Conservation (phyloP, 2,888 invertebrate species). For the Chrysolina oricalcia region DNA sequence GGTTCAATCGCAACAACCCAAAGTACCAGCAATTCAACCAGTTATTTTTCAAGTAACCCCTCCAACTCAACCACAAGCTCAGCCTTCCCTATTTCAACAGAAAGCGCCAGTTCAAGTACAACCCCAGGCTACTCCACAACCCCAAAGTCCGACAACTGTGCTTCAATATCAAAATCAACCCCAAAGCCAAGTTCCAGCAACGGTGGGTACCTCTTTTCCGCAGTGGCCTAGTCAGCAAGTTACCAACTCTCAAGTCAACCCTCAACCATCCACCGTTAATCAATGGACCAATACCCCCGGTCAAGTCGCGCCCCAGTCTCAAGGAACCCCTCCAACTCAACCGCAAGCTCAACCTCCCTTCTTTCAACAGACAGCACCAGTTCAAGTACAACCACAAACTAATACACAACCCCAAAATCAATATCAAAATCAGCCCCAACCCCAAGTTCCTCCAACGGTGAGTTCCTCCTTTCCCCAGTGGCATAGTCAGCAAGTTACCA, state of each 20-base stretch:
- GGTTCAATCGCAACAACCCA: background rate
- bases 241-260: background rate
- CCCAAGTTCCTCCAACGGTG: background rate
- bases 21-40: too few species aligned
- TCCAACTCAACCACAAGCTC: too few species aligned
- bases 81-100: too few species aligned
- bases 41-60: too few species aligned
- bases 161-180: background rate
- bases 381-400: too few species aligned
- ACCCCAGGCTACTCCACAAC: too few species aligned
- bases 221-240: background rate
- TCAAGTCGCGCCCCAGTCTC: background rate
- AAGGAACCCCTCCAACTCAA: too few species aligned
- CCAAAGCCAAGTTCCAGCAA: background rate
- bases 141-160: too few species aligned
- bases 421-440: background rate
- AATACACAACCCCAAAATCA: too few species aligned
- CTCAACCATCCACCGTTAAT: background rate
- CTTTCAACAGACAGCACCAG: too few species aligned
- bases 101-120: too few species aligned
- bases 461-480: background rate
- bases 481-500: background rate
- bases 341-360: too few species aligned
- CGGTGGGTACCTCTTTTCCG: background rate
- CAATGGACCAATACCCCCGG: background rate